Evolutionary conservation across 2,797 vertebrate genomes (phyloP), one percentile per base, ranked within the genome.

Genomic region (Sylvilagus floridanus): DNA sequence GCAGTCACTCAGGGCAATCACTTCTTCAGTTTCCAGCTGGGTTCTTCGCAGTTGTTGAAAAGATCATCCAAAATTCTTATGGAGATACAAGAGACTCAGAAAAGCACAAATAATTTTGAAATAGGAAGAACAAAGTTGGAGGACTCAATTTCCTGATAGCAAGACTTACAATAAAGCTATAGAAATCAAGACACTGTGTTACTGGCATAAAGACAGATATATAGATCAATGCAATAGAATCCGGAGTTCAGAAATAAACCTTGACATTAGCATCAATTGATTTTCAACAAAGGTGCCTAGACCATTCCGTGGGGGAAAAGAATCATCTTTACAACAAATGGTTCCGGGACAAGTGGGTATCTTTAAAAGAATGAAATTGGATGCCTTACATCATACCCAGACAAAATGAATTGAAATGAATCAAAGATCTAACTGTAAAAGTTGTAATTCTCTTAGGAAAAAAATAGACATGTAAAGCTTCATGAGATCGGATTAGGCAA

Each of bases 91-190:
- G 32, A n/a, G 24, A n/a, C 72, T 88, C 66, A 35, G 63, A 65
- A 65, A 17, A 65, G 21, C 30, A 35, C 84, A 77, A 47, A 69
- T 1, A 7, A 66, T 60, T 84, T 72, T 88, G 30, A 57, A 87
- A 87, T 54, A 54, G 37, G 52, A 77, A 63, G 42, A 71, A 84
- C 28, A 77, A 76, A 95, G 71, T 88, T 57, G 32, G 71, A 87
- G 19, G 22, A 84, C 42, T 77, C 65, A 47, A 60, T 24, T 77
- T 92, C 82, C 30, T 60, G 32, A 60, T 77, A 77, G 19, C 22
- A 83, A 83, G 69, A 77, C 22, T 82, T 11, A 50, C 54, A 42
- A 37, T 68, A 50, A 81, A 76, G 17, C n/a, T 65, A 83, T 22
- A 83, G 30, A 30, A 88, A 84, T 77, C 28, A 78, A 92, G 65